phyloP scores from a whole-genome alignment of 2,797 vertebrate species.

The Cottoperca gobio region DNA sequence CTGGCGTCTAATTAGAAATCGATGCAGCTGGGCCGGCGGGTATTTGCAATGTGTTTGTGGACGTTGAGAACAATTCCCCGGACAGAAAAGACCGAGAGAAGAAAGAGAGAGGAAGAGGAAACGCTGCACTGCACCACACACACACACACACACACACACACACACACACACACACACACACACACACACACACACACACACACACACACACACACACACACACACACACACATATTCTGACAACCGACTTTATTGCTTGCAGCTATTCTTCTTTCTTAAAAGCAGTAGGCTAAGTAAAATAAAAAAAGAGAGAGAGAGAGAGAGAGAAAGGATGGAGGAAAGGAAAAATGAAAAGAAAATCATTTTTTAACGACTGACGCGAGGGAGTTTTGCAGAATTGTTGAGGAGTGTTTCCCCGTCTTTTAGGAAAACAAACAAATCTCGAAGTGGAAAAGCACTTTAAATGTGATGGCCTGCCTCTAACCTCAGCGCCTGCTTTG shows the following conservation, averaged over 20 bases:
- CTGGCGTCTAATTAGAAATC: slow-evolving; percentile 92
- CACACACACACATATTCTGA: slow-evolving; percentile 58
- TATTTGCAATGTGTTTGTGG: slow-evolving; percentile 92
- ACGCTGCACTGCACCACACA: slow-evolving; percentile 55
- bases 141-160: too few species aligned
- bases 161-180: slow-evolving; percentile 29
- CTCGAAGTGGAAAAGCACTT: slow-evolving; percentile 65
- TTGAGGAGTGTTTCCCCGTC: slow-evolving; percentile 74
- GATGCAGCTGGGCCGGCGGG: slow-evolving; percentile 88
- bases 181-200: slow-evolving; percentile 36
- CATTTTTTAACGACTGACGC: slow-evolving; percentile 74
- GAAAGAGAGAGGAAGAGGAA: slow-evolving; percentile 79
- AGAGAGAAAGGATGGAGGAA: slow-evolving; percentile 55
- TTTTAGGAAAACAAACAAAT: slow-evolving; percentile 80
- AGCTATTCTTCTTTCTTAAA: slow-evolving; percentile 83
- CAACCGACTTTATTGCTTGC: slow-evolving; percentile 76
- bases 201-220: slow-evolving; percentile 46
- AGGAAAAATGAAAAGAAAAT: slow-evolving; percentile 81
- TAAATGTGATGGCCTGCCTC: slow-evolving; percentile 67
- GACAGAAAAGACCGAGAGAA: slow-evolving; percentile 76
- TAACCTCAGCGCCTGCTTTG: slow-evolving; percentile 35
- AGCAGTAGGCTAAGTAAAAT: slow-evolving; percentile 65
- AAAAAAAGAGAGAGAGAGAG: slow-evolving; percentile 28
- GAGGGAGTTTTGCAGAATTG: slow-evolving; percentile 73
- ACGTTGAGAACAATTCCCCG: slow-evolving; percentile 90